Percentiles rank a stretch among this genome's conserved stretches.
Evolutionary conservation across 2,113 vertebrate species (phyloP).

Genomic region (Natator depressus): DNA sequence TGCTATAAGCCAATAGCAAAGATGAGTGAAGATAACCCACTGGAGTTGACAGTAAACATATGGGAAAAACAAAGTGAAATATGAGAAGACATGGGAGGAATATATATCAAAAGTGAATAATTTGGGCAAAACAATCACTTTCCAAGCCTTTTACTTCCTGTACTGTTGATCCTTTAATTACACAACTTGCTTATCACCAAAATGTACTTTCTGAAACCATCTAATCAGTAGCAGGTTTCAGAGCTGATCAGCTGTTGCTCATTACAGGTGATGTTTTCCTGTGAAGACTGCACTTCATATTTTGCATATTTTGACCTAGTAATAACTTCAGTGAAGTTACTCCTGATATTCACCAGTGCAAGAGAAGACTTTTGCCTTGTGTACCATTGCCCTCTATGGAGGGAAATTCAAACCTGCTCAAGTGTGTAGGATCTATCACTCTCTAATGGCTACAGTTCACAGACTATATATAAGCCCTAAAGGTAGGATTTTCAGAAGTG

Average conservation of each 20-base stretch:
- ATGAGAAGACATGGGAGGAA: constrained; percentile 17
- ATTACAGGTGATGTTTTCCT: not conserved
- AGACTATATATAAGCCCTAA: too few species aligned
- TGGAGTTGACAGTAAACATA: not conserved
- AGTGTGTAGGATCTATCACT: too few species aligned
- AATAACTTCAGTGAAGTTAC: constrained; percentile 37
- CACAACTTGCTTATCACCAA: not conserved
- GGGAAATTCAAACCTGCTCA: too few species aligned
- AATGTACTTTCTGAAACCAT: not conserved
- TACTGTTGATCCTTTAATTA: not conserved
- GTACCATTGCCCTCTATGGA: too few species aligned
- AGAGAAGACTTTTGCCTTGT: not conserved
- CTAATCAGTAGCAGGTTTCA: not conserved
- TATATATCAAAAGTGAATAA: not conserved
- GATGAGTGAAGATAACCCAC: not conserved
- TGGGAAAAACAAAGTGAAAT: constrained; percentile 2
- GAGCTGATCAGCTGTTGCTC: not conserved
- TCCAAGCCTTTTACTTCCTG: not conserved
- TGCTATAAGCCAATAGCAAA: not conserved
- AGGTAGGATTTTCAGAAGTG: too few species aligned
- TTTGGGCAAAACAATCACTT: not conserved
- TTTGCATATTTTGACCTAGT: constrained; percentile 34
- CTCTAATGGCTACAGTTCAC: too few species aligned
- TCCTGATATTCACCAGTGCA: constrained; percentile 42
- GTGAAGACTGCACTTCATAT: not conserved